Conservation (phyloP, 2,888 invertebrate genomes). For the Peribatodes rhomboidaria region DNA sequence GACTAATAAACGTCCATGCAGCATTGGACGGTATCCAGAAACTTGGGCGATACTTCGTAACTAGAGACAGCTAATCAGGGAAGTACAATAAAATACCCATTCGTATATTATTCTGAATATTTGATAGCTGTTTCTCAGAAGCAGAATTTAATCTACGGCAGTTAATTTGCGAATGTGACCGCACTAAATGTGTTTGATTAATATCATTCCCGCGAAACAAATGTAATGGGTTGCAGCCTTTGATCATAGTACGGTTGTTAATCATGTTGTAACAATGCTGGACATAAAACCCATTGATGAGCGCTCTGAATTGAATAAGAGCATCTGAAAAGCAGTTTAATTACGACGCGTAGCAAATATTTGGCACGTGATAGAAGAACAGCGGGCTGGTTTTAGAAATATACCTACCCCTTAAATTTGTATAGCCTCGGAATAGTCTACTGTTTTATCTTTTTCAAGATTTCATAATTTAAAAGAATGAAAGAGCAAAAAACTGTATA, state of each 20-base stretch:
- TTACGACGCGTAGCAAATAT: conserved; percentile 43
- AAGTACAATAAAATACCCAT: conserved; percentile 68
- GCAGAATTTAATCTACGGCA: conserved; percentile 75
- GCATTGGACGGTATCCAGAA: conserved; percentile 77
- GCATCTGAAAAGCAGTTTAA: conserved; percentile 51
- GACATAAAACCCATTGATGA: conserved; percentile 58
- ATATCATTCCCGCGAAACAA: conserved; percentile 80
- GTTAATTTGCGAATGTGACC: conserved; percentile 75
- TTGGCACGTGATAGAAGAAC: conserved; percentile 46
- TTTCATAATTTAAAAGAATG: too few relatives aligned
- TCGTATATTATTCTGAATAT: conserved; percentile 80
- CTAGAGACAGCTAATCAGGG: conserved; percentile 64
- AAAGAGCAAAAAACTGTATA: too few relatives aligned
- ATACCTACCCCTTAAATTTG: too few relatives aligned
- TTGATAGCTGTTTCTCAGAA: conserved; percentile 83
- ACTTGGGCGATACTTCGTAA: conserved; percentile 48
- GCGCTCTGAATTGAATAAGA: conserved; percentile 65
- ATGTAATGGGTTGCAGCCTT: conserved; percentile 71
- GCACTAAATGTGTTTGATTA: conserved; percentile 84
- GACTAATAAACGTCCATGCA: conserved; percentile 71
- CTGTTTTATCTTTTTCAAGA: too few relatives aligned
- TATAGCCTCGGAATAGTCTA: too few relatives aligned
- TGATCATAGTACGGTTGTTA: conserved; percentile 75
- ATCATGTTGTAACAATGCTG: conserved; percentile 69
- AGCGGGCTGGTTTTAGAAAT: background rate